These are phyloP conservation scores for Polydrusus cervinus DNA, from an alignment of 2,888 invertebrate species.

Conservation along the genomic window DNA sequence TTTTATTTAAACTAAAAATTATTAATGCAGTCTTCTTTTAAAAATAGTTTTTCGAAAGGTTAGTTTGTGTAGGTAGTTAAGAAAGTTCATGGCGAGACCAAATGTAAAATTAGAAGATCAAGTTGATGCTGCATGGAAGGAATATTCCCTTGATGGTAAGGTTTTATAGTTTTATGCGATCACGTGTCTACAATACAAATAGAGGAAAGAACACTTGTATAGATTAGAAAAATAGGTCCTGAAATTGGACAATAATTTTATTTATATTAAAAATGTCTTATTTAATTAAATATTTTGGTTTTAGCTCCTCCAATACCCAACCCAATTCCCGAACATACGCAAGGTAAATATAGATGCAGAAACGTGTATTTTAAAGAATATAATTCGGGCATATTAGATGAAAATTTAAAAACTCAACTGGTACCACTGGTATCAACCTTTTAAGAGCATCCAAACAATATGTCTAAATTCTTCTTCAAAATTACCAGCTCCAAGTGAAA, in stretches of 20 bases:
- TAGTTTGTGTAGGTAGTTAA: neutral
- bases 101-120: slow-evolving; percentile 29
- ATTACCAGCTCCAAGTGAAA: no score
- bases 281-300: slow-evolving; percentile 20
- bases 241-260: no score
- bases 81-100: neutral
- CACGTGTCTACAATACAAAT: no score
- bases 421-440: no score
- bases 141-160: slow-evolving; percentile 49
- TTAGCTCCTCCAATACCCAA: slow-evolving; percentile 43
- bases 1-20: neutral
- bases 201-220: no score
- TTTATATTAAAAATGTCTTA: neutral
- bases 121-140: slow-evolving; percentile 40
- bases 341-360: slow-evolving; percentile 48
- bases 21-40: neutral
- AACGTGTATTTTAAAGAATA: no score
- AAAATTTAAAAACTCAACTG: no score
- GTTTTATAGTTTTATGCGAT: neutral
- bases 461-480: no score
- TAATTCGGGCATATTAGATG: no score
- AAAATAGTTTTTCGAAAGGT: neutral
- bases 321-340: slow-evolving; percentile 42
- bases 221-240: no score
- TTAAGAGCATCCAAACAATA: no score